Percentiles rank a stretch among this genome's conserved stretches.
Conservation (phyloP, 2,113 vertebrate species). For the Gobio gobio region DNA sequence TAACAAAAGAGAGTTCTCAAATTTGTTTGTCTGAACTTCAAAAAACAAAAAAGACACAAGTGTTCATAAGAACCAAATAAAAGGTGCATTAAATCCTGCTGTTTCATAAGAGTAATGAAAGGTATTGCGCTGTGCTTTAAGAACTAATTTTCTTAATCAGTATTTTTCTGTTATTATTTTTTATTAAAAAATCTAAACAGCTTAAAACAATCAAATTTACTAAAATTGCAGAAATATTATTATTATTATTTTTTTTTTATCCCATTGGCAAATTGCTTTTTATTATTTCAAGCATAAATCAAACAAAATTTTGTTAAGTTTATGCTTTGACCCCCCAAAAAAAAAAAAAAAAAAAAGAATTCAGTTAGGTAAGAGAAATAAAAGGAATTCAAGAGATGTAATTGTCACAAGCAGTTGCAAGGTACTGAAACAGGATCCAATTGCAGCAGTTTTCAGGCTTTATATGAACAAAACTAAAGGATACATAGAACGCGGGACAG, state of each 20-base stretch:
- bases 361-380: not conserved
- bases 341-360: not conserved
- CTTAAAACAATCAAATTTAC: not conserved
- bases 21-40: constrained; percentile 11
- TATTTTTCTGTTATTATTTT: not conserved
- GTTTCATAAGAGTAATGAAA: not conserved
- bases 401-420: no score
- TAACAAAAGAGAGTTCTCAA: constrained; percentile 1
- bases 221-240: not conserved
- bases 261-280: not conserved
- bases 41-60: not conserved
- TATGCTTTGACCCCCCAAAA: not conserved
- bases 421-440: no score
- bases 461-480: no score
- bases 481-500: no score
- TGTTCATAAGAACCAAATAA: not conserved
- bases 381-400: not conserved
- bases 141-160: not conserved
- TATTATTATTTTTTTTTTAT: not conserved
- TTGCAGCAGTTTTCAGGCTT: no score
- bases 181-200: not conserved
- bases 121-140: not conserved
- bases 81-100: not conserved
- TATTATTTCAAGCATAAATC: not conserved
- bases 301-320: not conserved